These are phyloP conservation scores for Chironomus riparius DNA, from an alignment of 2,888 invertebrate species.

Conservation along the genomic window DNA sequence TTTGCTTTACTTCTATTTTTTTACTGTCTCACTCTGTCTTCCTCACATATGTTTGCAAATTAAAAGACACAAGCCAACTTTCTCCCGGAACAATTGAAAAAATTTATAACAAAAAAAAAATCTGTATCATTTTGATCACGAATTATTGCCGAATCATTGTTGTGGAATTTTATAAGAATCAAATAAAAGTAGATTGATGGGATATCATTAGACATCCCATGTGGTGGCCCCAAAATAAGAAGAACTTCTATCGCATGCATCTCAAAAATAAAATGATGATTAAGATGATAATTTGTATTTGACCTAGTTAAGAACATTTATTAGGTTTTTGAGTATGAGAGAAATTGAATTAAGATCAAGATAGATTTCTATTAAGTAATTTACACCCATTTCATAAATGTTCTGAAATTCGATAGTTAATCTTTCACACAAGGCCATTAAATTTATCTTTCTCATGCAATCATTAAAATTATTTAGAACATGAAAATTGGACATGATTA, in stretches of 20 bases:
- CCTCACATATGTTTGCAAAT: slow-evolving; percentile 1
- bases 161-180: no score
- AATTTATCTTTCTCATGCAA: no score
- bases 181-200: no score
- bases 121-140: slow-evolving; percentile 7
- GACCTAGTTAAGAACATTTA: background rate
- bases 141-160: background rate
- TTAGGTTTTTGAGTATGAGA: no score
- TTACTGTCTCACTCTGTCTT: background rate
- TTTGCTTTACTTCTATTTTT: background rate
- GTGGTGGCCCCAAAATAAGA: no score
- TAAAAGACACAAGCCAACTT: slow-evolving; percentile 9
- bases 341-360: background rate
- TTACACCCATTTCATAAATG: background rate
- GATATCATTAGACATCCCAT: no score
- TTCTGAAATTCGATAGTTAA: background rate
- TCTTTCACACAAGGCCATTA: no score
- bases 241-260: background rate
- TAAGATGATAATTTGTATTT: background rate
- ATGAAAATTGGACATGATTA: no score
- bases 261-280: background rate
- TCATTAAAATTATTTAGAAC: no score
- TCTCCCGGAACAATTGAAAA: background rate
- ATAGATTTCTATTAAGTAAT: background rate
- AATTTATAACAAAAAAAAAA: background rate